A percentile compares a stretch with the other conserved stretches of the same genome.
phyloP scores from a whole-genome alignment of 1,140 invertebrate genomes.

The Megalopta genalis region DNA sequence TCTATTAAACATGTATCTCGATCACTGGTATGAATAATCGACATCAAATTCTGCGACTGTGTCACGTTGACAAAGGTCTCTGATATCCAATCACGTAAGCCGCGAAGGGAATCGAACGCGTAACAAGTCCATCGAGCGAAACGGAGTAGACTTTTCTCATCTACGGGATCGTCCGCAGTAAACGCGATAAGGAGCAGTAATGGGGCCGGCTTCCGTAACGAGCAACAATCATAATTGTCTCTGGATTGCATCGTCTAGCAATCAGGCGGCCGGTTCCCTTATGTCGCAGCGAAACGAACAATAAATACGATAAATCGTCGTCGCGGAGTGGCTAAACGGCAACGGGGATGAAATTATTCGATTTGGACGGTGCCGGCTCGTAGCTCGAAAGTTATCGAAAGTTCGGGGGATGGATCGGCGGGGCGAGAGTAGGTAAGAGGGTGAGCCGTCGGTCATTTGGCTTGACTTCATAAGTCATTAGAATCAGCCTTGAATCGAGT shows the following conservation, averaged over 20 bases:
- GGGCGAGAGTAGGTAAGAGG: constrained; percentile 60
- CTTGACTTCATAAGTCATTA: constrained; percentile 81
- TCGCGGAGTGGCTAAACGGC: constrained; percentile 46
- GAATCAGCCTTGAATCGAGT: constrained; percentile 75
- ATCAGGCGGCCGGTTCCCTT: constrained; percentile 16
- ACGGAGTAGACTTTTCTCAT: neutral
- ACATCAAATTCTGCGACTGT: no score
- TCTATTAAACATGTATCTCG: no score
- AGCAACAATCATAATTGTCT: constrained; percentile 44
- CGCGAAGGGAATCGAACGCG: no score
- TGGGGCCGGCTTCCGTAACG: constrained; percentile 49
- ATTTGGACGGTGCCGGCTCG: constrained; percentile 61
- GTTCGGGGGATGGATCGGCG: constrained; percentile 47
- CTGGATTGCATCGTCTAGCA: constrained; percentile 33
- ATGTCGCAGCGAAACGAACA: constrained; percentile 32
- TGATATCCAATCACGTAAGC: no score
- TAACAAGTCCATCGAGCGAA: constrained; percentile 13
- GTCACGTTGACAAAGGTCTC: no score
- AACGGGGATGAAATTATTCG: constrained; percentile 68
- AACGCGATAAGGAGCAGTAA: constrained; percentile 43
- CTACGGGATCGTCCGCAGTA: constrained; percentile 11
- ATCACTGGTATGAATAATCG: no score
- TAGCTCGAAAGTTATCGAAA: constrained; percentile 66
- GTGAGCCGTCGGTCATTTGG: constrained; percentile 75
- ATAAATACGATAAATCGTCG: constrained; percentile 50